A percentile compares a stretch with the other conserved stretches of the same genome.
phyloP scores from a whole-genome alignment of 2,888 invertebrate species.

The Stegophylla sp. region DNA sequence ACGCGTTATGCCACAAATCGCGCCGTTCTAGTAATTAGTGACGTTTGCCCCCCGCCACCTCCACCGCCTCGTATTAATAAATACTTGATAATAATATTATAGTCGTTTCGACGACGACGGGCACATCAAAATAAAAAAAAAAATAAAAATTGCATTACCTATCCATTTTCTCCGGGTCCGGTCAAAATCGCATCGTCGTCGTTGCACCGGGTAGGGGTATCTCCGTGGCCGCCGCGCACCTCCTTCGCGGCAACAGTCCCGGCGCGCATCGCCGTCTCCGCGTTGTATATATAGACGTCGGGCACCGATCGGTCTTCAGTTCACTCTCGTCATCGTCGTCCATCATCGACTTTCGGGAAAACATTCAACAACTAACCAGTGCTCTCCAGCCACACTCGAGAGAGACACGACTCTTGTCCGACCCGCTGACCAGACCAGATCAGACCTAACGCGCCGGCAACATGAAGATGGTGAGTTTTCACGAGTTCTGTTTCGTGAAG shows the following conservation, averaged over 20 bases:
- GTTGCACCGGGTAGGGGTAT: slow-evolving; percentile 31
- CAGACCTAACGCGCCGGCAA: neutral
- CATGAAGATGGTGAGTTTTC: slow-evolving; percentile 42
- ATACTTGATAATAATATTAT: neutral
- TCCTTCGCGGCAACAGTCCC: slow-evolving; percentile 28
- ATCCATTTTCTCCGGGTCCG: neutral
- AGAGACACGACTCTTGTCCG: neutral
- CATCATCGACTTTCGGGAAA: neutral
- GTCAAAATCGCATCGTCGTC: slow-evolving; percentile 35
- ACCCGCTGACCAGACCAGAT: neutral
- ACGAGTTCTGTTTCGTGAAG: neutral
- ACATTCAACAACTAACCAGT: neutral
- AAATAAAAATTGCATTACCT: slow-evolving; percentile 4
- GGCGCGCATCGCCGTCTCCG: slow-evolving; percentile 15
- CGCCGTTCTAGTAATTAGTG: no score
- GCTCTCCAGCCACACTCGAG: neutral
- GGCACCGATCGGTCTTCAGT: slow-evolving; percentile 46
- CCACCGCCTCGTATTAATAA: slow-evolving; percentile 26
- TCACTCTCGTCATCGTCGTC: slow-evolving; percentile 39
- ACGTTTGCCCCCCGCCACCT: neutral
- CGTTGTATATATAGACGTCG: slow-evolving; percentile 40
- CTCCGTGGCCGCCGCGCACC: slow-evolving; percentile 9
- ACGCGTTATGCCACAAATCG: neutral
- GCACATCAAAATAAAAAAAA: slow-evolving; percentile 19
- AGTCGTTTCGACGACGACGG: slow-evolving; percentile 37